Percentiles rank a stretch among this genome's conserved stretches.
Conservation (phyloP, 2,797 vertebrate genomes). For the Anisognathus igniventris region DNA sequence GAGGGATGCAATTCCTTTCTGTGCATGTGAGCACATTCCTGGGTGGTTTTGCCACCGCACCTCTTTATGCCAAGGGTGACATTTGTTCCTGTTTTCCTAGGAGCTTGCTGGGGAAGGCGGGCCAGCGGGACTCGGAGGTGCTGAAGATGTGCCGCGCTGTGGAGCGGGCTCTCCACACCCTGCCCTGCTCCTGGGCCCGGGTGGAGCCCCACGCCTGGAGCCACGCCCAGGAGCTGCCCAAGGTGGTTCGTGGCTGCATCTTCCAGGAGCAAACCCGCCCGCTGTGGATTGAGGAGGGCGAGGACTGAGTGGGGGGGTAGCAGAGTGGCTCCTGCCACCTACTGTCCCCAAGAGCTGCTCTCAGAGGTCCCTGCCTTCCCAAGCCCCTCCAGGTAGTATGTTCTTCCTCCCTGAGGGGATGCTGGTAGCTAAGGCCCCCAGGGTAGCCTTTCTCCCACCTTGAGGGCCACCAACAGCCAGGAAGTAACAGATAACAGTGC, state of each 20-base stretch:
- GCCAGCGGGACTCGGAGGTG: slow-evolving; percentile 71
- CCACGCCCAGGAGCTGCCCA: slow-evolving; percentile 68
- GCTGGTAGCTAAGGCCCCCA: neutral
- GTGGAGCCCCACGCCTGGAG: slow-evolving; percentile 67
- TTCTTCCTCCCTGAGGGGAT: neutral
- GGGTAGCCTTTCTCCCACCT: neutral
- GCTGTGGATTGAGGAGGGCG: slow-evolving; percentile 67
- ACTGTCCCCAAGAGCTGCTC: neutral
- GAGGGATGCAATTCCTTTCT: neutral
- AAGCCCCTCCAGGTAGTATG: neutral
- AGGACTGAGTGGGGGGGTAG: neutral
- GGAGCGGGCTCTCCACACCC: slow-evolving; percentile 57
- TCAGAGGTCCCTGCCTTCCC: neutral
- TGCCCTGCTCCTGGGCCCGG: slow-evolving; percentile 69
- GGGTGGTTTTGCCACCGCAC: neutral
- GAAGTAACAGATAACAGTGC: neutral
- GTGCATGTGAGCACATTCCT: neutral
- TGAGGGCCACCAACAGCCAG: neutral
- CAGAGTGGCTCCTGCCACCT: neutral
- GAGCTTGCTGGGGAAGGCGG: slow-evolving; percentile 65
- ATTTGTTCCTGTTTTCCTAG: neutral
- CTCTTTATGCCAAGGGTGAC: neutral
- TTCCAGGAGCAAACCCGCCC: slow-evolving; percentile 76
- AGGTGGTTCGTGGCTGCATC: slow-evolving; percentile 71
- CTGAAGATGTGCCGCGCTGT: slow-evolving; percentile 64